Conservation (phyloP, 2,113 vertebrate species). For the Syrmaticus mikado region DNA sequence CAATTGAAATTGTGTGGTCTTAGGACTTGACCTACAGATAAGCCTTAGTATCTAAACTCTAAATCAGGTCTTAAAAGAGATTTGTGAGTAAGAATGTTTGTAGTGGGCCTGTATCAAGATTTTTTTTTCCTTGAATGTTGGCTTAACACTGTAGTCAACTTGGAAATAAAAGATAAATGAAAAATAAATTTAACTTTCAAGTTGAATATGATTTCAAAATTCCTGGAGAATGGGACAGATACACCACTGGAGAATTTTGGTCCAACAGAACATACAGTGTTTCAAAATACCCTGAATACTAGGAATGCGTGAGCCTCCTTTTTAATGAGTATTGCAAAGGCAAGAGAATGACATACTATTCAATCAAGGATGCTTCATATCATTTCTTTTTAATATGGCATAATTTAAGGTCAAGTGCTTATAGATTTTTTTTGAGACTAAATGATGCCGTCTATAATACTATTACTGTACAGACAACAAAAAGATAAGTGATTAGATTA, state of each 20-base stretch:
- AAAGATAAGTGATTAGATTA: not conserved
- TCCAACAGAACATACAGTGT: not conserved
- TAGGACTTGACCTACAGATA: not conserved
- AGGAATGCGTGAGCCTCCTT: not conserved
- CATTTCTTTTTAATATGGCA: not conserved
- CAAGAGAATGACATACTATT: not conserved
- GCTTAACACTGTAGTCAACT: not conserved
- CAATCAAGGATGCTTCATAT: not conserved
- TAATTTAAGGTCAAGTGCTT: not conserved
- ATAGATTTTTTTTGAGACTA: not conserved
- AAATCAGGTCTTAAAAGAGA: not conserved
- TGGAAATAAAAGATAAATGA: not conserved
- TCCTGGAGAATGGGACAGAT: not conserved
- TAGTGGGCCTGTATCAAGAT: not conserved
- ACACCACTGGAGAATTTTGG: not conserved
- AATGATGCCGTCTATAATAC: not conserved
- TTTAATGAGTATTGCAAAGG: not conserved
- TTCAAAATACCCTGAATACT: not conserved
- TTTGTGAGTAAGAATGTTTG: not conserved
- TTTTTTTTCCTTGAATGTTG: not conserved
- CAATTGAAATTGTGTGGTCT: not conserved
- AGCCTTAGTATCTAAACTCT: not conserved
- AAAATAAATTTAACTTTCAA: not conserved
- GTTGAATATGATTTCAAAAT: not conserved
- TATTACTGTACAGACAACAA: not conserved